Percentiles rank a stretch among this genome's conserved stretches.
Evolutionary conservation across 2,113 vertebrate species (phyloP).

Genomic region (Propithecus coquereli): DNA sequence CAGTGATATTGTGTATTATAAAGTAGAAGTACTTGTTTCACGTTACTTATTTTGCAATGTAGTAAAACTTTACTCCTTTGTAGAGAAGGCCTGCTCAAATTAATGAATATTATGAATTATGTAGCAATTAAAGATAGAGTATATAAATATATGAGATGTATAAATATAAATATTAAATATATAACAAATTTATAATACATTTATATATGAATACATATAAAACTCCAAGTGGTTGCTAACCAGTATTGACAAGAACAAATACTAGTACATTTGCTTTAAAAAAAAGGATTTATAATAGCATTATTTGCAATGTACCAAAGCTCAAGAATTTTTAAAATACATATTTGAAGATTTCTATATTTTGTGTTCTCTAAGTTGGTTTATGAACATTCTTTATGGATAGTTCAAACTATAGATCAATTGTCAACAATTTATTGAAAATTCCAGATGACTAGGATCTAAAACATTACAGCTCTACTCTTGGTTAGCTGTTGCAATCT

Average conservation of each 20-base stretch:
- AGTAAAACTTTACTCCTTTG: constrained; percentile 5
- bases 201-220: neutral
- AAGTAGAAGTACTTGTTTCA: neutral
- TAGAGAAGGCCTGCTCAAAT: neutral
- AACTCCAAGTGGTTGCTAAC: neutral
- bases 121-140: neutral
- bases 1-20: neutral
- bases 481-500: neutral
- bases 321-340: neutral
- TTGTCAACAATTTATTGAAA: neutral
- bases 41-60: neutral
- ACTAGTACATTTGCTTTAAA: neutral
- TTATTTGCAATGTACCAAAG: neutral
- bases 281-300: neutral
- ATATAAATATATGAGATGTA: neutral
- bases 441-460: neutral
- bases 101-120: neutral
- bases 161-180: neutral
- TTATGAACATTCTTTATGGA: neutral
- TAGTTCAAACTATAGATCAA: neutral
- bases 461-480: neutral
- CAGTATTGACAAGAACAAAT: neutral
- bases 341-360: neutral
- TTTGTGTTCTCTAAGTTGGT: neutral
- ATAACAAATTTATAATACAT: neutral